Percentiles rank a stretch among this genome's conserved stretches.
Conservation (phyloP, 1,140 invertebrate species). For the Sycobia sp. region DNA sequence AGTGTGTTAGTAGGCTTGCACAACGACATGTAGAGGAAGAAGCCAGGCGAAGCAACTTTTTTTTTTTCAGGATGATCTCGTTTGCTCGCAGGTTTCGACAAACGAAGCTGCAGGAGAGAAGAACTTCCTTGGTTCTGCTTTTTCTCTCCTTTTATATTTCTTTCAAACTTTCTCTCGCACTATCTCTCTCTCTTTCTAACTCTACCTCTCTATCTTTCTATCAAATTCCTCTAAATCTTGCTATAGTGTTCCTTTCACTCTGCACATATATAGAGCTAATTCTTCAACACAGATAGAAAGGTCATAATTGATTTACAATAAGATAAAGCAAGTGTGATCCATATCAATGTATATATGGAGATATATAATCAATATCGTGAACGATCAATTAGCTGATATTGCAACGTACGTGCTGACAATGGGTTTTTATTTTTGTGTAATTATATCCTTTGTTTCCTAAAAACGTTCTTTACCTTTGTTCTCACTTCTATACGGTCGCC, state of each 20-base stretch:
- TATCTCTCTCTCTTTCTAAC: conserved; percentile 23
- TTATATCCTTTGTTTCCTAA: not conserved
- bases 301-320: not conserved
- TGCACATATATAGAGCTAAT: conserved; percentile 29
- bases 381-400: conserved; percentile 23
- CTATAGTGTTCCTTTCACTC: conserved; percentile 7
- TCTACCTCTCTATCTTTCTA: conserved; percentile 1
- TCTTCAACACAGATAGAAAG: conserved; percentile 10
- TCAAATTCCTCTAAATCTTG: conserved; percentile 26
- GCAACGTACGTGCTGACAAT: conserved; percentile 20
- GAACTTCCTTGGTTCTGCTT: not conserved
- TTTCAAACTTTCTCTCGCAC: conserved; percentile 20
- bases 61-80: conserved; percentile 26
- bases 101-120: not conserved
- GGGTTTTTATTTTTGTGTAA: not conserved
- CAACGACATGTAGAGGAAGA: conserved; percentile 41
- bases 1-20: conserved; percentile 13
- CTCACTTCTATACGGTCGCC: conserved; percentile 66
- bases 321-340: conserved; percentile 16
- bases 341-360: conserved; percentile 17
- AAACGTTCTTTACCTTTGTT: conserved; percentile 48
- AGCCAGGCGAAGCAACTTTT: conserved; percentile 46
- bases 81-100: not conserved
- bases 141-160: not conserved
- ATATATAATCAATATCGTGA: conserved; percentile 15